A percentile compares a stretch with the other conserved stretches of the same genome.
These are phyloP conservation scores for Caenorhabditis japonica DNA, from an alignment of 2,888 invertebrate species.

Conservation along the genomic window DNA sequence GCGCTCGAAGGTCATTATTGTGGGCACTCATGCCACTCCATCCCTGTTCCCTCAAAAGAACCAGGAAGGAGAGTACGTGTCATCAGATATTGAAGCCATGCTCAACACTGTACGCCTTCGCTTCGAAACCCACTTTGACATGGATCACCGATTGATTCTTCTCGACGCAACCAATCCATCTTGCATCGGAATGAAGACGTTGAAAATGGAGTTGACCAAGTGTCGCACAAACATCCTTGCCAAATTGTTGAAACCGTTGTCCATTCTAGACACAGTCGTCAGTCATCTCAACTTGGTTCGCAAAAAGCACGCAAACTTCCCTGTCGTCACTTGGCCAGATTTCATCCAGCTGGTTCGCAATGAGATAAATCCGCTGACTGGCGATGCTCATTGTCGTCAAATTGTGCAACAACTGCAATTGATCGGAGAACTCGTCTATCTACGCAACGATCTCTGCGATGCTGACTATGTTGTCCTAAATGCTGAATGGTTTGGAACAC, in stretches of 20 bases:
- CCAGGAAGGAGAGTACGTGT: conserved; percentile 79
- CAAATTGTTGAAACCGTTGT: conserved; percentile 80
- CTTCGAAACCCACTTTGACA: conserved; percentile 81
- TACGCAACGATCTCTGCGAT: conserved; percentile 80
- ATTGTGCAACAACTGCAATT: conserved; percentile 82
- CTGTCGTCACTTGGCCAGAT: conserved; percentile 82
- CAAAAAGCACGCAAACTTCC: conserved; percentile 81
- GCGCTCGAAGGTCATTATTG: conserved; percentile 80
- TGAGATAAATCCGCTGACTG: conserved; percentile 83
- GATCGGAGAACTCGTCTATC: conserved; percentile 83
- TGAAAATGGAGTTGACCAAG: conserved; percentile 81
- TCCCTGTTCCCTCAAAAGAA: conserved; percentile 61
- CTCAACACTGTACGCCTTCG: conserved; percentile 78
- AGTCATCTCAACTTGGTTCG: conserved; percentile 79
- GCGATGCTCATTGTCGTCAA: conserved; percentile 82
- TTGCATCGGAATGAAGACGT: conserved; percentile 81
- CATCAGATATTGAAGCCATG: conserved; percentile 81
- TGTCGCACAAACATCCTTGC: conserved; percentile 80
- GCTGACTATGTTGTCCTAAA: conserved; percentile 82
- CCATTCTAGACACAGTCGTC: conserved; percentile 81
- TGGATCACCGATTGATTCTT: conserved; percentile 81
- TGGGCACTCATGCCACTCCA: conserved; percentile 81
- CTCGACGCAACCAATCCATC: conserved; percentile 82
- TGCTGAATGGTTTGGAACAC: conserved; percentile 83
- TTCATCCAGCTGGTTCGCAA: conserved; percentile 79